These are phyloP conservation scores for Coleophora deauratella DNA, from an alignment of 2,888 invertebrate species.

Conservation along the genomic window DNA sequence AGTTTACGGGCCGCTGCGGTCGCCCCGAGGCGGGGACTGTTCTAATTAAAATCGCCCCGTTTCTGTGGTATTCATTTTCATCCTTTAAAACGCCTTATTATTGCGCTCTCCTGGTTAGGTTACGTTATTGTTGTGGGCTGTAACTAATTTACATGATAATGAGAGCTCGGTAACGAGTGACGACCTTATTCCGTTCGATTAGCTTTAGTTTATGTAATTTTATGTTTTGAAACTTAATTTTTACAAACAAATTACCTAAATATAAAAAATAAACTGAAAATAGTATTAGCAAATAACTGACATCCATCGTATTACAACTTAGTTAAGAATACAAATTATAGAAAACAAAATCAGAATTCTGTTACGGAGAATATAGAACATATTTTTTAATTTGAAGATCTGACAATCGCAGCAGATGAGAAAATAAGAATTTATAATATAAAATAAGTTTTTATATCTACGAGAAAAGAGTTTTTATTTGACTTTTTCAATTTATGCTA, in stretches of 20 bases:
- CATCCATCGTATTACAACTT: too few relatives aligned
- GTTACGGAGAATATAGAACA: too few relatives aligned
- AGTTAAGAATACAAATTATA: too few relatives aligned
- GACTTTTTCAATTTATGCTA: too few relatives aligned
- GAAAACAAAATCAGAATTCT: too few relatives aligned
- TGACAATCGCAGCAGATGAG: too few relatives aligned
- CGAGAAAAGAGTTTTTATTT: too few relatives aligned
- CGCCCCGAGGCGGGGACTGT: conserved; percentile 51
- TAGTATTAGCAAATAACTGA: too few relatives aligned
- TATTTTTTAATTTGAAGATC: too few relatives aligned
- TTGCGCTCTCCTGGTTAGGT: conserved; percentile 51
- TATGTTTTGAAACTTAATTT: conserved; percentile 13
- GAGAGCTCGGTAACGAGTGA: conserved; percentile 46
- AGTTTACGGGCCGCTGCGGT: conserved; percentile 49
- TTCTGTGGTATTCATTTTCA: conserved; percentile 65
- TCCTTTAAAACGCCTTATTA: conserved; percentile 63
- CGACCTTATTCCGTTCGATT: conserved; percentile 32
- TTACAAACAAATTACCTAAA: neutral
- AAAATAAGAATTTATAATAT: too few relatives aligned
- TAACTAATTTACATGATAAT: conserved; percentile 71
- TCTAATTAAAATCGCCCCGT: conserved; percentile 70
- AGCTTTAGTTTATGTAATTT: conserved; percentile 18
- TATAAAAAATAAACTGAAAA: too few relatives aligned
- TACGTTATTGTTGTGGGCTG: conserved; percentile 62
- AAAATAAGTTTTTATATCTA: too few relatives aligned